A percentile compares a stretch with the other conserved stretches of the same genome.
These are phyloP conservation scores for Dolichomitus sp. DNA, from an alignment of 2,888 invertebrate species.

Conservation along the genomic window DNA sequence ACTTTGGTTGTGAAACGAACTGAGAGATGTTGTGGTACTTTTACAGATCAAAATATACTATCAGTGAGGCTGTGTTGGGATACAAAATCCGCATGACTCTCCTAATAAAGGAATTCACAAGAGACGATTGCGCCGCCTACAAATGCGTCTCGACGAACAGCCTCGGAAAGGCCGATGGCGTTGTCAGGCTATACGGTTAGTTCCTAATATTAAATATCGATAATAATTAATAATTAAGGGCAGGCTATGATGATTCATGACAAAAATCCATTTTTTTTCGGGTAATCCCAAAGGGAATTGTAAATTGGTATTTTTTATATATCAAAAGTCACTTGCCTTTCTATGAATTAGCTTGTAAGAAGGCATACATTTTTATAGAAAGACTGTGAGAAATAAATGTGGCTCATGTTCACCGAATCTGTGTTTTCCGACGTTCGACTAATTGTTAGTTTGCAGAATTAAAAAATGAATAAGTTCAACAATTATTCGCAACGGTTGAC, in stretches of 20 bases:
- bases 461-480: too few species aligned
- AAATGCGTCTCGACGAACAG: constrained; percentile 94
- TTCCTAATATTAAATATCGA: constrained; percentile 31
- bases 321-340: too few species aligned
- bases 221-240: neutral
- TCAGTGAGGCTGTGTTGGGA: constrained; percentile 90
- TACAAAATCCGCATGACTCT: constrained; percentile 93
- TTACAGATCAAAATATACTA: constrained; percentile 92
- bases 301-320: too few species aligned
- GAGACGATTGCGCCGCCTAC: constrained; percentile 91
- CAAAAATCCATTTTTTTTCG: too few species aligned
- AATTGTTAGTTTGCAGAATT: too few species aligned
- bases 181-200: constrained; percentile 91
- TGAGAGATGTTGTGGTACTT: neutral
- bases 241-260: too few species aligned
- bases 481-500: too few species aligned
- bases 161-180: constrained; percentile 92
- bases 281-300: constrained; percentile 50
- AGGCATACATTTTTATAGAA: too few species aligned
- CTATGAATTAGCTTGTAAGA: too few species aligned
- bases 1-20: neutral
- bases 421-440: too few species aligned
- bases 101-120: constrained; percentile 89
- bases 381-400: too few species aligned
- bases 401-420: too few species aligned